Evolutionary conservation across 53 echinoderm and acorn worm species (phyloP), one percentile per base, ranked within the genome.

Genomic region (Zoroaster sp.): DNA sequence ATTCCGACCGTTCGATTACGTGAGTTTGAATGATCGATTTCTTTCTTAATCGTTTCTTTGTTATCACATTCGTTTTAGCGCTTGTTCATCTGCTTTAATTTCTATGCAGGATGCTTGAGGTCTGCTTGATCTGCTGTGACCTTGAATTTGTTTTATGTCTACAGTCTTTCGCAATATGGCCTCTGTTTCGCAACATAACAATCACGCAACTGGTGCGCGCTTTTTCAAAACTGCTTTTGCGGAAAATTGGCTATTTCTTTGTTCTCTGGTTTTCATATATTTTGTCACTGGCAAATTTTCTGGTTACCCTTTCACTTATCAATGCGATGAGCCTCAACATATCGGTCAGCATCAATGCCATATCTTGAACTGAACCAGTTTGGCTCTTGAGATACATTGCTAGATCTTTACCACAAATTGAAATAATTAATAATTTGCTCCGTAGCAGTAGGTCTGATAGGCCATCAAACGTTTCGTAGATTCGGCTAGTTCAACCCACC

Each of bases 1-100:
- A 73, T 12, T 51, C n/a, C 2, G 87, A 87, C 4, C 20, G 3
- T 15, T 87, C 87, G 23, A 87, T 74, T 5, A 87, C 73, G 7
- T 74, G 35, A 87, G 21, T 38, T 74, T 40, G 40, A 87, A 28
- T 74, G 74, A 20, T 73, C 74, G 6, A 87, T 34, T 47, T 87
- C 82, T 28, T 40, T 15, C 40, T 41, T 82, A 12, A 90, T 52
- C 1, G 35, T 40, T 72, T 69, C 44, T 44, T 44, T 44, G 44
- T 5, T 7, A 44, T 7, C 44, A 7, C 44, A 7, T 44, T 44
- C 11, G n/a, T n/a, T n/a, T n/a, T n/a, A n/a, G n/a, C 11, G 44
- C 44, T 7, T 5, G 5, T 44, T 44, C 5, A 11, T 44, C 11
- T 44, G 44, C 11, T 44, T 44, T 7, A 44, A 44, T 11, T 11